phyloP scores from a whole-genome alignment of 2,888 invertebrate species.

The Apocheima hispidaria region DNA sequence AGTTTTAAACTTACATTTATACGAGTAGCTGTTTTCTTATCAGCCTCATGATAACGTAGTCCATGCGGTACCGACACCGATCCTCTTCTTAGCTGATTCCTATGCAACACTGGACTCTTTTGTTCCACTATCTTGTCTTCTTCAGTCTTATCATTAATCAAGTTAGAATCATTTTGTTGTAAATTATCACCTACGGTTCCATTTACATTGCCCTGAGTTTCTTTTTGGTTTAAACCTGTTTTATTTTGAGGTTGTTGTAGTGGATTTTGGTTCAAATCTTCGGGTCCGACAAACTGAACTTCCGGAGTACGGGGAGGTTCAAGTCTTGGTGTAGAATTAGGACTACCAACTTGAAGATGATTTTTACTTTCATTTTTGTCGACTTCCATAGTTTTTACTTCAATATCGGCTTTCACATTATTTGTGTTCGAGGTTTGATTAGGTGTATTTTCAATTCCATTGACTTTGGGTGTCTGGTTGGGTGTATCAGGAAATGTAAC shows the following conservation, averaged over 20 bases:
- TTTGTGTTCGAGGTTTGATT: background rate
- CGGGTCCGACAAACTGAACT: slow-evolving; percentile 62
- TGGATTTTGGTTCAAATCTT: slow-evolving; percentile 45
- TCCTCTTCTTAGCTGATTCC: slow-evolving; percentile 78
- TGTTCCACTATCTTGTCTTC: slow-evolving; percentile 35
- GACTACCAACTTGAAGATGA: background rate
- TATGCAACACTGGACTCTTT: slow-evolving; percentile 56
- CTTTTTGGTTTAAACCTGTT: slow-evolving; percentile 11
- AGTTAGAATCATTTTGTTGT: slow-evolving; percentile 26
- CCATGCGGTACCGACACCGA: slow-evolving; percentile 88
- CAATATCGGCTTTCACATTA: background rate
- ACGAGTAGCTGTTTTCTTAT: slow-evolving; percentile 34
- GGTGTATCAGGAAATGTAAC: background rate
- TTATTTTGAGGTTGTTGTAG: slow-evolving; percentile 6
- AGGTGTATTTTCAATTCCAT: background rate
- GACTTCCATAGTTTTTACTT: background rate
- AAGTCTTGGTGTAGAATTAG: slow-evolving; percentile 34
- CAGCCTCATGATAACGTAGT: slow-evolving; percentile 80
- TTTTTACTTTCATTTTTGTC: background rate
- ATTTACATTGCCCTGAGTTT: background rate
- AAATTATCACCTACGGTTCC: slow-evolving; percentile 30
- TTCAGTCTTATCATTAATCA: slow-evolving; percentile 4
- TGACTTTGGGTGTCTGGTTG: background rate
- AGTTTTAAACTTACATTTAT: slow-evolving; percentile 51
- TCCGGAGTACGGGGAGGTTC: slow-evolving; percentile 65